Base-by-base conservation (phyloP, 2,113 vertebrate species). In the Alethe diademata region DNA sequence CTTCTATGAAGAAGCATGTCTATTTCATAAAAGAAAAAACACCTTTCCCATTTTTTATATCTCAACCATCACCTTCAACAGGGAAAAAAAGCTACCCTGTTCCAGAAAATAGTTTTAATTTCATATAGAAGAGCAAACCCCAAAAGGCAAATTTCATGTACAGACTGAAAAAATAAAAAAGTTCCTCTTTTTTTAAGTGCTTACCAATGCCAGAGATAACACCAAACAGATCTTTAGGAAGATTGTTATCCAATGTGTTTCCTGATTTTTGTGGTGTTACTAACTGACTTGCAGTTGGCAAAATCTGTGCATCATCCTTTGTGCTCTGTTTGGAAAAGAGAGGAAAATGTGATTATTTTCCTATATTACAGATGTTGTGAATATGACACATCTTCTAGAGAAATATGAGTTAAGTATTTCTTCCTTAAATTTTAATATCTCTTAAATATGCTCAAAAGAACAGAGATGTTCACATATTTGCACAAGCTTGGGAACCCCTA, bases 211-310 rank as follows among this genome's bases (percentile, higher is more conserved):
- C 99, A 29, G 99, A 99, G 92, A 99, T 99, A 85, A 98, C 99
- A n/a, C 99, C 99, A 95, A 99, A 98, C 23, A 99, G 97, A 85
- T 99, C 99, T 97, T 99, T 99, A 97, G 99, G 99, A 78, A 99
- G 98, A 78, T 97, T 99, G 95, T 98, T 98, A 94, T 99, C 99
- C 94, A 99, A 64, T 1, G 98, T 97, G 78, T 98, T 98, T 92
- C 98, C 98, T 75, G 98, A 98, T 87, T 99, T 99, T 88, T 99
- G 99, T 13, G 99, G 99, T 0, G 99, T 99, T 96, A 99, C 98
- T 78, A 99, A 88, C 7, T 98, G 95, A 82, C 98, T 99, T 74
- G 97, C 97, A 65, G 97, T 82, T 2, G 98, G 97, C 81, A 98
- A 73, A 71, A 60, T 88, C 70, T 98, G 96, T 1, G 95, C 92